phyloP scores from a whole-genome alignment of 2,797 vertebrate genomes.

The Crocodylus rhombifer region DNA sequence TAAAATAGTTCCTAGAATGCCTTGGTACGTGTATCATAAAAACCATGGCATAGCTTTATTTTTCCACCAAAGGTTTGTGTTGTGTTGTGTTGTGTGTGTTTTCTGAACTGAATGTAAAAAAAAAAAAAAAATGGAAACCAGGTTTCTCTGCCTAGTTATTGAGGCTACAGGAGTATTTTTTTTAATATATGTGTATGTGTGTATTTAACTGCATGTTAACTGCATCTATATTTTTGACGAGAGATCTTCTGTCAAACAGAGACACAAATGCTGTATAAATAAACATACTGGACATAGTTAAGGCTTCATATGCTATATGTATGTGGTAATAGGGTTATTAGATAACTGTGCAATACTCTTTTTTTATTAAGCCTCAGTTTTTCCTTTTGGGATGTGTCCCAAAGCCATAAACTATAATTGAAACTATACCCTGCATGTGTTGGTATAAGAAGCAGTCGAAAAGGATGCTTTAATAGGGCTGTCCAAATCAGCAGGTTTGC shows the following conservation, averaged over 20 bases:
- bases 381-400: neutral
- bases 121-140: neutral
- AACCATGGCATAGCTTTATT: fast-evolving
- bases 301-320: fast-evolving
- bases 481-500: too few relatives aligned
- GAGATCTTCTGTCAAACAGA: neutral
- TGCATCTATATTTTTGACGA: neutral
- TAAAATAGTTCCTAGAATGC: neutral
- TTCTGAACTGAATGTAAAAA: constrained; percentile 37
- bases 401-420: constrained; percentile 8
- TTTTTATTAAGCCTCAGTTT: neutral
- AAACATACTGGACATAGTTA: fast-evolving
- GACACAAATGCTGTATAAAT: neutral
- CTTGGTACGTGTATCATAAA: neutral
- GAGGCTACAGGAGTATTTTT: neutral
- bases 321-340: neutral
- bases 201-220: neutral
- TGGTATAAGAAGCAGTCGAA: neutral
- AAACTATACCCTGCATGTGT: fast-evolving
- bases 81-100: neutral
- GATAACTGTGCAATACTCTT: constrained; percentile 59
- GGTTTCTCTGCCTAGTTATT: neutral
- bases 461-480: neutral
- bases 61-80: constrained; percentile 54
- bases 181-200: neutral